Conservation (phyloP, 1,140 invertebrate species). For the Trichonephila clavata region DNA sequence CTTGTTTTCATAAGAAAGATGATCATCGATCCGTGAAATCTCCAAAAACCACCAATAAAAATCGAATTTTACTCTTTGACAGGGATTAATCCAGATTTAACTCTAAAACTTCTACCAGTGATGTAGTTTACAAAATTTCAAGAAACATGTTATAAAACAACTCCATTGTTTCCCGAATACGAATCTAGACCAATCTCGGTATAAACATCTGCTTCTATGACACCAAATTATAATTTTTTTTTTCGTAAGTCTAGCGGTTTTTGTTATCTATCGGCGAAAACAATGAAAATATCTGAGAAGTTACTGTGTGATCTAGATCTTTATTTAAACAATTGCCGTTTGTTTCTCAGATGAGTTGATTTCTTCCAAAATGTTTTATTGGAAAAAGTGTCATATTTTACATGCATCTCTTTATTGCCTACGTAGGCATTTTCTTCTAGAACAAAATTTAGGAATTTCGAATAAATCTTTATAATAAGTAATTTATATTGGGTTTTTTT, state of each 20-base stretch:
- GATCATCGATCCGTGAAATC: not conserved
- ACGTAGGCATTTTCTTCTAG: no score
- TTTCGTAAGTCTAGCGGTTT: not conserved
- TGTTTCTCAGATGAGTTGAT: not conserved
- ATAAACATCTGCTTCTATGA: not conserved
- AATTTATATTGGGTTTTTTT: no score
- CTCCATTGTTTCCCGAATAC: not conserved
- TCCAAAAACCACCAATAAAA: not conserved
- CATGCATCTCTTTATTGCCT: no score
- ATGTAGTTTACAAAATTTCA: not conserved
- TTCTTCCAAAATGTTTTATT: not conserved
- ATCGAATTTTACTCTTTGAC: not conserved
- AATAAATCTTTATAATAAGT: no score
- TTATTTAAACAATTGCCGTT: not conserved
- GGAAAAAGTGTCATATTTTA: no score
- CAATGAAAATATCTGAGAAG: not conserved
- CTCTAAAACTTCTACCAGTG: not conserved
- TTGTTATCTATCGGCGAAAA: not conserved
- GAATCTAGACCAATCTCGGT: not conserved
- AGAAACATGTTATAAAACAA: not conserved
- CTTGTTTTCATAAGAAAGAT: not conserved
- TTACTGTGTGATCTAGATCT: not conserved
- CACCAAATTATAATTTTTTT: not conserved
- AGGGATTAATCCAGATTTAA: not conserved
- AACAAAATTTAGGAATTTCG: no score